These are phyloP conservation scores for Zaprionus inermis DNA, from an alignment of 1,140 invertebrate genomes.

Conservation along the genomic window DNA sequence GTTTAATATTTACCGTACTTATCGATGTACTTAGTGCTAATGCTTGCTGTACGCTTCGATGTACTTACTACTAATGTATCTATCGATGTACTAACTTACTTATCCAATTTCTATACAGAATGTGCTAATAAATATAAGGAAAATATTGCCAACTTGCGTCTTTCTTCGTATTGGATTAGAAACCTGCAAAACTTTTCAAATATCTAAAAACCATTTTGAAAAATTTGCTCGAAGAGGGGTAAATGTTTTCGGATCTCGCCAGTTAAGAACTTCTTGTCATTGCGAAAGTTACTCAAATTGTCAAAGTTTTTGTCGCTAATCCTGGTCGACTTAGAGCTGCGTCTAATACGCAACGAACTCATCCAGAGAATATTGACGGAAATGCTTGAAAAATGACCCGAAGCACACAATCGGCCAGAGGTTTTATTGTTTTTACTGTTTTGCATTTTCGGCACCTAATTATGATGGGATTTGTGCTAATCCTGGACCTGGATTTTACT, in stretches of 20 bases:
- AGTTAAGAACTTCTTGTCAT: slow-evolving; percentile 3
- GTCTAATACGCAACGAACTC: slow-evolving; percentile 3
- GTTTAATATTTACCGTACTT: slow-evolving; percentile 24
- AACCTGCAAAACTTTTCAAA: background rate
- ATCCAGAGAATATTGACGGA: slow-evolving; percentile 36
- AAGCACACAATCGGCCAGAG: background rate
- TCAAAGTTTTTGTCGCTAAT: slow-evolving; percentile 59
- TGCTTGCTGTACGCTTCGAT: background rate
- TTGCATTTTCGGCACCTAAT: slow-evolving; percentile 70
- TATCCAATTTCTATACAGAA: background rate
- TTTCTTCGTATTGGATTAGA: background rate
- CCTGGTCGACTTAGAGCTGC: slow-evolving; percentile 39
- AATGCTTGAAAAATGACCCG: slow-evolving; percentile 41
- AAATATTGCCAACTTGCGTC: slow-evolving; percentile 38
- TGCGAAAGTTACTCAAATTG: slow-evolving; percentile 50
- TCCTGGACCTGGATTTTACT: slow-evolving; percentile 48
- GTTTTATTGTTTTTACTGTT: slow-evolving; percentile 54
- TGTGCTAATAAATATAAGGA: slow-evolving; percentile 9
- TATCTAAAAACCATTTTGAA: background rate
- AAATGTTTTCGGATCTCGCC: background rate
- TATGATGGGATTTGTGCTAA: slow-evolving; percentile 75
- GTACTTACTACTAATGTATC: slow-evolving; percentile 1
- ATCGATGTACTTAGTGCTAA: slow-evolving; percentile 12
- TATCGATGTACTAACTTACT: background rate
- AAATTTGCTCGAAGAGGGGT: background rate